These are phyloP conservation scores for Rhynchopsitta pachyrhyncha DNA, from an alignment of 2,113 vertebrate genomes.

Conservation along the genomic window DNA sequence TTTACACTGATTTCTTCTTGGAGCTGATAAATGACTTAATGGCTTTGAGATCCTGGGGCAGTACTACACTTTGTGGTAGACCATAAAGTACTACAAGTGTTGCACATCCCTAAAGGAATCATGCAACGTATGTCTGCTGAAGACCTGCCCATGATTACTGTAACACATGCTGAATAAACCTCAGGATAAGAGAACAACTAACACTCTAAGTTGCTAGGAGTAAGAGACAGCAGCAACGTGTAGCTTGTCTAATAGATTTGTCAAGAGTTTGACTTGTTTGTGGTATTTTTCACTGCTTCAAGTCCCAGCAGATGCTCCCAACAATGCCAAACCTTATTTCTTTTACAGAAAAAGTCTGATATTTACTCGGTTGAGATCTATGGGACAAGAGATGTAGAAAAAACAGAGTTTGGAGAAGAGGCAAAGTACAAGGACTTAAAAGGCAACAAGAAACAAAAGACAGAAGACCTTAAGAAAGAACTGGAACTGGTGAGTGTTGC, in stretches of 20 bases:
- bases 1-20: neutral
- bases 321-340: neutral
- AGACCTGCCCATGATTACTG: neutral
- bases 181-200: neutral
- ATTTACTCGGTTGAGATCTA: conserved; percentile 75
- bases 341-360: conserved; percentile 64
- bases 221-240: neutral
- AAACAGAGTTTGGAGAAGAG: neutral
- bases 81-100: neutral
- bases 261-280: neutral
- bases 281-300: neutral
- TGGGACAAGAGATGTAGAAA: conserved; percentile 54
- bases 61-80: neutral
- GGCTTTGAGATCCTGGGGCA: neutral
- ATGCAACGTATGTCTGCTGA: neutral
- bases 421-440: conserved; percentile 58
- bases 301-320: neutral
- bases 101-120: neutral
- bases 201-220: neutral
- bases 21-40: neutral
- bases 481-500: conserved; percentile 77
- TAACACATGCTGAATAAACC: neutral
- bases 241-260: neutral
- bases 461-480: conserved; percentile 70
- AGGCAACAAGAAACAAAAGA: conserved; percentile 49